These are phyloP conservation scores for Selenia dentaria DNA, from an alignment of 2,888 invertebrate genomes.

Conservation along the genomic window DNA sequence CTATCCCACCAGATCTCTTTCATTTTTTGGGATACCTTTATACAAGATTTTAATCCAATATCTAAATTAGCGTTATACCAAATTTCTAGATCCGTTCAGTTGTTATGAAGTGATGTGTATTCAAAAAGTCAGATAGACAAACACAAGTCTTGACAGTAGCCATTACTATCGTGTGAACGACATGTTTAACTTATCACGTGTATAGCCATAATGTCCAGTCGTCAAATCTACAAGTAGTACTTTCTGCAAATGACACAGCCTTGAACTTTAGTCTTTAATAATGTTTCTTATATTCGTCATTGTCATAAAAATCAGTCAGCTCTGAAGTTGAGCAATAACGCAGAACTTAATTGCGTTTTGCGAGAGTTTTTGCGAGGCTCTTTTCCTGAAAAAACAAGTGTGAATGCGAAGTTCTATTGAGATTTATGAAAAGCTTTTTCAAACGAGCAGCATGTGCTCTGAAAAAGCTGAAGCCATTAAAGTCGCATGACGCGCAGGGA, in stretches of 20 bases:
- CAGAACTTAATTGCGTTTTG: not conserved
- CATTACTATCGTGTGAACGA: not conserved
- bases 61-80: too few species aligned
- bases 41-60: too few species aligned
- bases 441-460: too few species aligned
- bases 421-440: not conserved
- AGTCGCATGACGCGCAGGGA: too few species aligned
- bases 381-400: not conserved
- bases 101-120: too few species aligned
- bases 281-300: not conserved
- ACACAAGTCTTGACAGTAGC: not conserved
- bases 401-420: not conserved
- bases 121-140: not conserved
- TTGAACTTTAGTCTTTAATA: not conserved
- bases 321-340: not conserved
- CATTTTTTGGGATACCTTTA: too few species aligned
- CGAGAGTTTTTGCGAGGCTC: not conserved
- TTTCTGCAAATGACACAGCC: not conserved
- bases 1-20: too few species aligned
- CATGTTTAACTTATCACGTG: not conserved
- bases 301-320: conserved; percentile 6
- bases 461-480: too few species aligned
- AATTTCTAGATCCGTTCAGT: too few species aligned
- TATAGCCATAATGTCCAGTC: too few species aligned
- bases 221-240: too few species aligned